phyloP scores from a whole-genome alignment of 1,140 invertebrate species.

The Trichonephila clavata region DNA sequence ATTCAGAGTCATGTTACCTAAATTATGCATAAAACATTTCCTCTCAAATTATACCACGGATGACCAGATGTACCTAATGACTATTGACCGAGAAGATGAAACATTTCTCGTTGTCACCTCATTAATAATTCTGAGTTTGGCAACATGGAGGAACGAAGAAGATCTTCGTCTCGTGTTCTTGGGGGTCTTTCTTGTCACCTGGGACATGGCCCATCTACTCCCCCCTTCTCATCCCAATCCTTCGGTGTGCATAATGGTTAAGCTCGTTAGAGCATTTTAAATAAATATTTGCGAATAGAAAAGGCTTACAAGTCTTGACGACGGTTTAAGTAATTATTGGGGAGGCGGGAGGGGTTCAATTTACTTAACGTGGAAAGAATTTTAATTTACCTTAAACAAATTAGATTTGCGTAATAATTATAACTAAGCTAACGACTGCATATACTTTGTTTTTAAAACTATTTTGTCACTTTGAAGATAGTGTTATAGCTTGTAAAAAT shows the following conservation, averaged over 20 bases:
- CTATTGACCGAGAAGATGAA: slow-evolving; percentile 65
- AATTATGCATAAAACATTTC: slow-evolving; percentile 37
- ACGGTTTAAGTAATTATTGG: neutral
- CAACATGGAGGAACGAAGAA: neutral
- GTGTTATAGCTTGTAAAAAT: too few species aligned
- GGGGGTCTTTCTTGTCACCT: slow-evolving; percentile 22
- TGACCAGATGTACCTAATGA: slow-evolving; percentile 65
- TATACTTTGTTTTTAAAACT: too few species aligned
- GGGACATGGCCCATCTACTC: neutral
- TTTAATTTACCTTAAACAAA: slow-evolving; percentile 17
- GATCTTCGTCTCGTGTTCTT: neutral
- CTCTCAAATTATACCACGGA: slow-evolving; percentile 32
- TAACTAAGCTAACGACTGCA: neutral
- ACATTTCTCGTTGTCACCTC: slow-evolving; percentile 52
- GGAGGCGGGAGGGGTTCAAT: neutral
- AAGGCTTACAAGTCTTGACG: neutral
- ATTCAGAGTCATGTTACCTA: neutral
- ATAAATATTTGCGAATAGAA: slow-evolving; percentile 28
- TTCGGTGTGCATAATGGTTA: slow-evolving; percentile 43
- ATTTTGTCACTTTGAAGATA: too few species aligned
- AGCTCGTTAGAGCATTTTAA: slow-evolving; percentile 53
- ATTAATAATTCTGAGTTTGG: slow-evolving; percentile 52
- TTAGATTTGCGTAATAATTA: neutral
- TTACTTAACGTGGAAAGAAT: slow-evolving; percentile 9
- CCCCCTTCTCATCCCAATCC: neutral